phyloP scores from a whole-genome alignment of 2,113 vertebrate genomes.

The Thalassoma bifasciatum region DNA sequence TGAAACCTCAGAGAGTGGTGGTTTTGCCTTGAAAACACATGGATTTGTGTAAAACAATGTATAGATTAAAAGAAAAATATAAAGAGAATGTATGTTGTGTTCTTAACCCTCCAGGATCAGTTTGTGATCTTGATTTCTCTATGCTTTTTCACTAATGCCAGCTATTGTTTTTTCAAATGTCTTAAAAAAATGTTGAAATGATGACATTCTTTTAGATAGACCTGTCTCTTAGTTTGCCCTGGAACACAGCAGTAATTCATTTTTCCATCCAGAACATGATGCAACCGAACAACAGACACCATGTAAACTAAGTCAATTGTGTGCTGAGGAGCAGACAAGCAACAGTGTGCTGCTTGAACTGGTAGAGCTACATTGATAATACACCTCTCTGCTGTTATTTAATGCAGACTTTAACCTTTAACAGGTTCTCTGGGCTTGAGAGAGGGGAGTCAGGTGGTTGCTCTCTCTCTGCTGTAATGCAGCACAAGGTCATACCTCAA shows the following conservation, averaged over 20 bases:
- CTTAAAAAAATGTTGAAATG: too few species aligned
- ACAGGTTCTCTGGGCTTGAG: not conserved
- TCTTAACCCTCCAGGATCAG: too few species aligned
- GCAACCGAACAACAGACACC: not conserved
- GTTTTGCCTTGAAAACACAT: not conserved
- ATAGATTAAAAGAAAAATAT: too few species aligned
- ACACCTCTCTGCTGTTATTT: conserved; percentile 19
- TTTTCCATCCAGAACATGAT: not conserved
- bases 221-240: too few species aligned
- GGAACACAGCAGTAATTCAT: not conserved
- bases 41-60: too few species aligned
- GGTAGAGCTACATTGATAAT: not conserved
- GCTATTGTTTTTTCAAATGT: too few species aligned
- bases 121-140: not conserved
- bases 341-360: conserved; percentile 8
- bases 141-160: too few species aligned
- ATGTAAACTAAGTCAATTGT: not conserved
- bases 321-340: conserved; percentile 3
- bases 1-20: not conserved
- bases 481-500: conserved; percentile 10
- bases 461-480: conserved; percentile 16
- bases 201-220: too few species aligned
- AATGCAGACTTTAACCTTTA: conserved; percentile 3
- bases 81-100: not conserved
- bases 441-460: conserved; percentile 1